Evolutionary conservation across 2,888 invertebrate genomes (phyloP).

Genomic region (Candidula unifasciata): DNA sequence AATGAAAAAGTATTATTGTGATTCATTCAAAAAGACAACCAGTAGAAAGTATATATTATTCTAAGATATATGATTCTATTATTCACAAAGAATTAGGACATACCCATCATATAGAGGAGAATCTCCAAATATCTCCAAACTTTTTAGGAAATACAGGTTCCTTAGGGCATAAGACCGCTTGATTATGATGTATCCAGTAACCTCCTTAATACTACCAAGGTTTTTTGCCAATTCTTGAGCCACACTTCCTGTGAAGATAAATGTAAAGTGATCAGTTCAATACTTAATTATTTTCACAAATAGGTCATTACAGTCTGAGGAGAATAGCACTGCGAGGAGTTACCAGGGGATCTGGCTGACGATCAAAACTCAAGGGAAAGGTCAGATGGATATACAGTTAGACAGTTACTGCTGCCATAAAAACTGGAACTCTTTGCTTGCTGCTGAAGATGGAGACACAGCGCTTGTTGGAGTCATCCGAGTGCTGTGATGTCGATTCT

Average conservation of each 20-base stretch:
- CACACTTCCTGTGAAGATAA: slow-evolving; percentile 71
- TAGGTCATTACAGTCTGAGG: too few relatives aligned
- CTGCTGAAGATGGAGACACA: too few relatives aligned
- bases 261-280: too few relatives aligned
- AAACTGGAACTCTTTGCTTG: too few relatives aligned
- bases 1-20: background rate
- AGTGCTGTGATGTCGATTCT: too few relatives aligned
- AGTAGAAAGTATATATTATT: background rate
- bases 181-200: slow-evolving; percentile 89
- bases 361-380: too few relatives aligned
- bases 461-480: too few relatives aligned
- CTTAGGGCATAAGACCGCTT: slow-evolving; percentile 85
- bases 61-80: background rate
- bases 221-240: slow-evolving; percentile 83
- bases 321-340: too few relatives aligned
- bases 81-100: background rate
- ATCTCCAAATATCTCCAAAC: slow-evolving; percentile 84
- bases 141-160: slow-evolving; percentile 91
- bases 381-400: too few relatives aligned
- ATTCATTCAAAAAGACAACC: background rate
- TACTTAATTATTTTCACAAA: too few relatives aligned
- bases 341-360: too few relatives aligned
- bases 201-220: slow-evolving; percentile 89
- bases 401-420: too few relatives aligned
- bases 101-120: slow-evolving; percentile 55